Percentiles rank a stretch among this genome's conserved stretches.
These are phyloP conservation scores for Gallinago undulata DNA, from an alignment of 2,113 vertebrate species.

Conservation along the genomic window DNA sequence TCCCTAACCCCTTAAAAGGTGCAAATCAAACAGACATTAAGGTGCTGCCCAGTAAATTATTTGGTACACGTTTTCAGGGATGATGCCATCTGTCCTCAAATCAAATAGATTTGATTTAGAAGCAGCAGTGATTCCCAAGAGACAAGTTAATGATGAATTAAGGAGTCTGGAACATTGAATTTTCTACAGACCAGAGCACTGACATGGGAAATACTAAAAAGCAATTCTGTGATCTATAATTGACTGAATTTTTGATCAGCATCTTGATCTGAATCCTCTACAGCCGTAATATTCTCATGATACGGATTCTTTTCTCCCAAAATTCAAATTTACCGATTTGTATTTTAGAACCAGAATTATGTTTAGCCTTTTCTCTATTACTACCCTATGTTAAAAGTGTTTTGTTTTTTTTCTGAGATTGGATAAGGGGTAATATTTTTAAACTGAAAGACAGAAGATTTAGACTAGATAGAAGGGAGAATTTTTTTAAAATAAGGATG, in stretches of 20 bases:
- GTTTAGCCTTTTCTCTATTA: background rate
- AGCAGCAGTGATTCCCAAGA: background rate
- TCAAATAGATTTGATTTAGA: slow-evolving; percentile 13
- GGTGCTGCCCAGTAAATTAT: background rate
- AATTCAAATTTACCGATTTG: background rate
- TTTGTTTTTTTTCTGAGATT: background rate
- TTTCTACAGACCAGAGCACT: slow-evolving; percentile 7
- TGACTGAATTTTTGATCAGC: slow-evolving; percentile 24
- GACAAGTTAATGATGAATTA: slow-evolving; percentile 7
- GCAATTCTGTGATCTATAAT: slow-evolving; percentile 9
- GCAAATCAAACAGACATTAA: background rate
- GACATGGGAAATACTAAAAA: background rate
- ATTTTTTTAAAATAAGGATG: background rate
- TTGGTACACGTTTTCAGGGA: background rate
- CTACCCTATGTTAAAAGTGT: background rate
- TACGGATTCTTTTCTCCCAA: background rate
- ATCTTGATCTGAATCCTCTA: slow-evolving; percentile 10
- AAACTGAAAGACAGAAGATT: background rate
- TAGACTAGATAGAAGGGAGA: background rate
- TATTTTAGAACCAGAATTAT: background rate
- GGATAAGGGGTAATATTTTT: background rate
- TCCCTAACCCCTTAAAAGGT: background rate
- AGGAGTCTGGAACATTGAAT: background rate
- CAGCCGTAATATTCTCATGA: background rate
- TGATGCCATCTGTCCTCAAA: background rate